phyloP scores from a whole-genome alignment of 2,888 invertebrate genomes.

The Anodontia alba region DNA sequence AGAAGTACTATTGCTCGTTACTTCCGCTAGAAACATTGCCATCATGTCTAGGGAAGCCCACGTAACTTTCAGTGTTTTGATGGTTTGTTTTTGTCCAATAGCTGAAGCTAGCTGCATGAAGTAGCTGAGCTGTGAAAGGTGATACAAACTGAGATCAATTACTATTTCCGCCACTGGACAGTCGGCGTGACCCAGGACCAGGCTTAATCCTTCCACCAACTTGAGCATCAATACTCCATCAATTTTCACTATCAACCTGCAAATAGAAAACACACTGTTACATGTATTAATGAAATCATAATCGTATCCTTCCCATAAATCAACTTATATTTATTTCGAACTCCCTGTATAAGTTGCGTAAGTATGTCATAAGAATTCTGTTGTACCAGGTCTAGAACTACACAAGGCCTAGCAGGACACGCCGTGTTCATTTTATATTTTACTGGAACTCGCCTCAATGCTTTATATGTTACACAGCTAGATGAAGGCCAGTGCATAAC shows the following conservation, averaged over 20 bases:
- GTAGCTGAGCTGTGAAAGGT: constrained; percentile 60
- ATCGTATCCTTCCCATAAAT: no score
- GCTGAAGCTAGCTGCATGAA: constrained; percentile 70
- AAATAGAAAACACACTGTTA: no score
- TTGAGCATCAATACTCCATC: constrained; percentile 66
- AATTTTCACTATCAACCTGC: constrained; percentile 63
- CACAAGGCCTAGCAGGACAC: no score
- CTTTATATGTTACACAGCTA: no score
- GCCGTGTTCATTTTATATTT: no score
- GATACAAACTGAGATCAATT: constrained; percentile 73
- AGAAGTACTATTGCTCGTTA: constrained; percentile 57
- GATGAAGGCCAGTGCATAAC: no score
- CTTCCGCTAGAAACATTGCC: constrained; percentile 70
- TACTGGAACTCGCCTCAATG: no score
- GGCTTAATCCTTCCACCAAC: constrained; percentile 65
- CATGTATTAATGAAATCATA: no score
- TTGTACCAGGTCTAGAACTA: no score
- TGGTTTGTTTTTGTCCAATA: constrained; percentile 58
- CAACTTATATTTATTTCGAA: no score
- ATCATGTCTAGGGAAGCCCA: constrained; percentile 76
- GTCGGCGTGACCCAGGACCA: constrained; percentile 42
- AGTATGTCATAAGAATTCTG: no score
- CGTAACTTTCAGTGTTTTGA: constrained; percentile 69
- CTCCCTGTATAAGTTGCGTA: no score
- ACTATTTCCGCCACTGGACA: constrained; percentile 72